Evolutionary conservation across 2,888 invertebrate genomes (phyloP).

Genomic region (Volucella inanis): DNA sequence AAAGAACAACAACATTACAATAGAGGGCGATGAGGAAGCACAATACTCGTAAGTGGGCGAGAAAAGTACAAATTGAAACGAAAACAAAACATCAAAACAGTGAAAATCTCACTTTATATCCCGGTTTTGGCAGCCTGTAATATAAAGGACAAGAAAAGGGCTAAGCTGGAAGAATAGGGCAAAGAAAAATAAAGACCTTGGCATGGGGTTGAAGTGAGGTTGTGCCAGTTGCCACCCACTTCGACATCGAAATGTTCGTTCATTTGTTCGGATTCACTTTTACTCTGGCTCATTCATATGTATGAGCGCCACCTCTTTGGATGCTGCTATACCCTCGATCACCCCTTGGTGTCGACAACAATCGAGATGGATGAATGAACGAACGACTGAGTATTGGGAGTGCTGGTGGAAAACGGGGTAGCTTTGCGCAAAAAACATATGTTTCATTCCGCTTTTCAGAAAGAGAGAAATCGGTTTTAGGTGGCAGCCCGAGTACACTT

Average conservation of each 20-base stretch:
- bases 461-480: constrained; percentile 81
- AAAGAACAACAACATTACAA: constrained; percentile 13
- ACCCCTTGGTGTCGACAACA: constrained; percentile 44
- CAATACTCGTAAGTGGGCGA: constrained; percentile 65
- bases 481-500: constrained; percentile 82
- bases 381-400: constrained; percentile 44
- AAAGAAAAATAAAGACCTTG: constrained; percentile 23
- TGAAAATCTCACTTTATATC: constrained; percentile 64
- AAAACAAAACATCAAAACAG: constrained; percentile 79
- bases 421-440: constrained; percentile 76
- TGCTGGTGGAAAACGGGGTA: constrained; percentile 25
- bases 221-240: constrained; percentile 3
- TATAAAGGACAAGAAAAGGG: constrained; percentile 60
- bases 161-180: constrained; percentile 1
- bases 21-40: constrained; percentile 30
- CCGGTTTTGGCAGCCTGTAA: constrained; percentile 30
- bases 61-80: constrained; percentile 82
- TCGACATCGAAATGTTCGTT: constrained; percentile 53
- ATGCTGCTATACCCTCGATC: constrained; percentile 21
- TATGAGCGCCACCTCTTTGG: constrained; percentile 60
- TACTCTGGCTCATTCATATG: constrained; percentile 71
- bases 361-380: constrained; percentile 70
- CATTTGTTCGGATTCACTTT: constrained; percentile 72
- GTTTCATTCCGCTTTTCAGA: constrained; percentile 76
- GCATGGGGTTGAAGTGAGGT: constrained; percentile 32